phyloP scores from a whole-genome alignment of 2,113 vertebrate species.

The Centropristis striata region DNA sequence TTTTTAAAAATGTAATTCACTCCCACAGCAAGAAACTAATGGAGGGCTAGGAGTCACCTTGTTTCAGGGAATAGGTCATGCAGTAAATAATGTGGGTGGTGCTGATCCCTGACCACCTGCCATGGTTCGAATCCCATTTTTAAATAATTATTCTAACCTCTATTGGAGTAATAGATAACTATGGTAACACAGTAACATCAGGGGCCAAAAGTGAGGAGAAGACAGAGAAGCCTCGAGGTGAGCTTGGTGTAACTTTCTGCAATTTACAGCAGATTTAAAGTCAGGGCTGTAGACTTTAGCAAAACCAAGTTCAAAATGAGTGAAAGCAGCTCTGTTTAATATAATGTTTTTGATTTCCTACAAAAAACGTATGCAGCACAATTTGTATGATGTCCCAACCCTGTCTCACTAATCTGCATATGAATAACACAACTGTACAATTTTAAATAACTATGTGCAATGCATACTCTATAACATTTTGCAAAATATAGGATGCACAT shows the following conservation, averaged over 20 bases:
- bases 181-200: neutral
- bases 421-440: too few relatives aligned
- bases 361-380: too few relatives aligned
- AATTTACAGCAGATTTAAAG: neutral
- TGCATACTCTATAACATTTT: too few relatives aligned
- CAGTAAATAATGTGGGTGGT: conserved; percentile 11
- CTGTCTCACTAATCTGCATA: too few relatives aligned
- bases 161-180: neutral
- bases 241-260: neutral
- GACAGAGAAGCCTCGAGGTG: neutral
- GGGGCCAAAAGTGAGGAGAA: neutral
- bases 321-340: too few relatives aligned
- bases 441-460: too few relatives aligned
- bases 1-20: neutral
- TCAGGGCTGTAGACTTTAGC: neutral
- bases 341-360: too few relatives aligned
- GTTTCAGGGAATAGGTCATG: conserved; percentile 4
- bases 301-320: too few relatives aligned
- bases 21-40: conserved; percentile 2
- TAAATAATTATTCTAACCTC: neutral
- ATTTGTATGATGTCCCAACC: too few relatives aligned
- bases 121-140: neutral
- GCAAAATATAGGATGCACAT: too few relatives aligned
- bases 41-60: neutral
- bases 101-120: conserved; percentile 30